phyloP scores from a whole-genome alignment of 2,113 vertebrate genomes.

The Laticauda colubrina region DNA sequence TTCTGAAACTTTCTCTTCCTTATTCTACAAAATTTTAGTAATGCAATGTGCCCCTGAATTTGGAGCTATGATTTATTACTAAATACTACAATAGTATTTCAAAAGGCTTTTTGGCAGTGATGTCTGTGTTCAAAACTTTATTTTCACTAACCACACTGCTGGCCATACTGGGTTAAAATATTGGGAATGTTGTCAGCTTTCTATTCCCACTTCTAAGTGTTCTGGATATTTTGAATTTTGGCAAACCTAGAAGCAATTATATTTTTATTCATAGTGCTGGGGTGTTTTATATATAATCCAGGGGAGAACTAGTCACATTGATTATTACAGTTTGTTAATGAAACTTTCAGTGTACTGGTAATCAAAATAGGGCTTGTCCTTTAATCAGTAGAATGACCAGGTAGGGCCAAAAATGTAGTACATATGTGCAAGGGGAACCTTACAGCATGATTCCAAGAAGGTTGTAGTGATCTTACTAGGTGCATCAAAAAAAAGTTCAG shows the following conservation, averaged over 20 bases:
- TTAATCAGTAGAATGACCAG: neutral
- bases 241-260: too few species aligned
- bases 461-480: neutral
- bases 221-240: neutral
- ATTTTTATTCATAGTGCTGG: neutral
- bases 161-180: neutral
- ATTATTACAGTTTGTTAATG: neutral
- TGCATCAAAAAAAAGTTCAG: neutral
- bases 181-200: neutral
- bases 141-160: neutral
- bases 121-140: neutral
- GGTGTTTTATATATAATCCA: neutral
- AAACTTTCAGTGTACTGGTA: neutral
- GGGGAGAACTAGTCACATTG: too few species aligned
- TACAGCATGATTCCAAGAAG: neutral
- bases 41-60: neutral
- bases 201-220: neutral
- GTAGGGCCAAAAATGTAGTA: too few species aligned
- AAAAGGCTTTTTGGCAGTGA: neutral
- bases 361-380: neutral
- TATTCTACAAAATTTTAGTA: neutral
- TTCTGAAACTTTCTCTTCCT: neutral
- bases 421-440: too few species aligned
- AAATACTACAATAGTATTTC: neutral
- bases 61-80: neutral